Percentiles rank a stretch among this genome's conserved stretches.
These are phyloP conservation scores for Staurois parvus DNA, from an alignment of 2,797 vertebrate species.

Conservation along the genomic window DNA sequence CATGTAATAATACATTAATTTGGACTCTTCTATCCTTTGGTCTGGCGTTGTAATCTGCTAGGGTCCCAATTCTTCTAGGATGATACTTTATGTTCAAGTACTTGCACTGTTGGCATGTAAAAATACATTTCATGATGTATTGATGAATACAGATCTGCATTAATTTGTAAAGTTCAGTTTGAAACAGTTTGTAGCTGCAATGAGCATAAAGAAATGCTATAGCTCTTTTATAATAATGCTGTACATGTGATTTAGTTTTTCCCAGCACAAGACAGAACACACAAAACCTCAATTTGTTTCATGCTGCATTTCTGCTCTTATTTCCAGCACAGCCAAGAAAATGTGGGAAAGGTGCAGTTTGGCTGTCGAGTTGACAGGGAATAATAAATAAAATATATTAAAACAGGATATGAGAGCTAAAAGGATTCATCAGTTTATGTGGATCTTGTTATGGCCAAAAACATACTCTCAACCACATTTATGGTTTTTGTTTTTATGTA, in stretches of 20 bases:
- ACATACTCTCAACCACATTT: conserved; percentile 12
- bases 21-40: too few species aligned
- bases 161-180: too few species aligned
- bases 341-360: conserved; percentile 7
- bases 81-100: too few species aligned
- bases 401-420: conserved; percentile 5
- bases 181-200: too few species aligned
- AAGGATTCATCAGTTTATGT: conserved; percentile 15
- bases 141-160: too few species aligned
- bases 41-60: too few species aligned
- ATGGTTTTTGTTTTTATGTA: conserved; percentile 20
- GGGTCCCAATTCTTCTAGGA: too few species aligned
- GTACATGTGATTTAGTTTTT: neutral
- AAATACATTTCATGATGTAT: too few species aligned
- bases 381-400: neutral
- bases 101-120: too few species aligned
- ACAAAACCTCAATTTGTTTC: neutral
- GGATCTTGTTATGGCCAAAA: conserved; percentile 11
- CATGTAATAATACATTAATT: too few species aligned
- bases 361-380: neutral
- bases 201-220: too few species aligned
- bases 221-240: too few species aligned
- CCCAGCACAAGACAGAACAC: neutral
- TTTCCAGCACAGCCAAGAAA: neutral
- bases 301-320: neutral